Base-by-base conservation (phyloP, 1,140 invertebrate genomes). In the Nasonia vitripennis region DNA sequence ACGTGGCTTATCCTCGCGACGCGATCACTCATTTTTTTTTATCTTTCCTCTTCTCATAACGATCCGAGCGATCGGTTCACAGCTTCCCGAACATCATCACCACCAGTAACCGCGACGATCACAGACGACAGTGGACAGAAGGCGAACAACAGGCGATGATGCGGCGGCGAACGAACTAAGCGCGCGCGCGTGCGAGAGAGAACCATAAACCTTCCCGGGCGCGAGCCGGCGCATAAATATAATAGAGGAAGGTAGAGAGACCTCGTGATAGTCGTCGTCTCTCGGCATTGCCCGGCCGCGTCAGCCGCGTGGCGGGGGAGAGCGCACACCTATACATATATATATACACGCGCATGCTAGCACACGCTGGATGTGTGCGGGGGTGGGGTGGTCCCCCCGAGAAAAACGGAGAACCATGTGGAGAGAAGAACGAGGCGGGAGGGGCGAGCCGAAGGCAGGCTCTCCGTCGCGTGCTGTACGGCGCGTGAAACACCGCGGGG, bases 141-240 rank as follows among this genome's bases (percentile, higher is more conserved):
- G 41, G 41, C 6, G 41, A 11, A 45, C 41, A 45, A 45, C 41
- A 45, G 10, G 1, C 48, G 14, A 17, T n/a, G 55, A n/a, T n/a
- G 20, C 20, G 77, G 86, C 75, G 81, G 85, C 83, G 7, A n/a
- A 7, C 6, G 5, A 62, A 55, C 74, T 55, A 70, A 86, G 81
- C 77, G 87, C 73, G 80, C 87, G 86, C 86, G 87, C 79, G 51
- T 62, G 20, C 83, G 81, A 84, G 67, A 68, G 83, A 83, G 84
- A 86, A 86, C 88, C 87, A 90, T 91, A 91, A 91, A 92, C 91
- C 92, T 91, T 91, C 89, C 88, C 89, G 90, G 88, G 84, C 91
- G 91, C 91, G 91, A 91, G 91, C 90, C 90, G 90, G 89, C 90
- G 91, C 91, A 92, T 93, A 93, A 93, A 93, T 93, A 93, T 93